Percentiles rank a stretch among this genome's conserved stretches.
Evolutionary conservation across 2,113 vertebrate genomes (phyloP).

Genomic region (Trogon melanurus): DNA sequence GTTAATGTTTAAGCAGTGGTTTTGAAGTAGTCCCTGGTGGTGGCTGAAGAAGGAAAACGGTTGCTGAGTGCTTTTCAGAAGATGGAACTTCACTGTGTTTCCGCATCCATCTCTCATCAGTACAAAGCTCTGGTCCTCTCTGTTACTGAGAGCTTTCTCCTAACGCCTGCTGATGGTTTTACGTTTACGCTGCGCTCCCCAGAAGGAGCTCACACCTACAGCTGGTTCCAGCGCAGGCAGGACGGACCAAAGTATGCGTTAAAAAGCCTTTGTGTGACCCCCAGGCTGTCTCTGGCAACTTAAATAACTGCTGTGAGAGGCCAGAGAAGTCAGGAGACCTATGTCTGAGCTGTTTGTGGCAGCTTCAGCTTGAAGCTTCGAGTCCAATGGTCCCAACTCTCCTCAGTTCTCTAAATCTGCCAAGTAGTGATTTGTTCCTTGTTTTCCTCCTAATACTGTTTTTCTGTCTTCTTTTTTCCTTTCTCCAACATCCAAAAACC

Average conservation of each 20-base stretch:
- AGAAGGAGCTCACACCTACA: background rate
- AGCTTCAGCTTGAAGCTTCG: background rate
- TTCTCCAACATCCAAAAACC: constrained; percentile 28
- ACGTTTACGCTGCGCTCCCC: fast-evolving
- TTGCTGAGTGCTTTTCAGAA: background rate
- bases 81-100: background rate
- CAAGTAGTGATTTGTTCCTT: background rate
- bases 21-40: background rate
- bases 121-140: background rate
- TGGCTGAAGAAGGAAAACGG: background rate
- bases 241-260: background rate
- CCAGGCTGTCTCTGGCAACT: background rate
- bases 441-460: background rate
- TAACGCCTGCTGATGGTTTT: background rate
- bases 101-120: background rate
- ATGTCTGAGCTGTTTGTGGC: background rate
- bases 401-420: background rate
- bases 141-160: background rate
- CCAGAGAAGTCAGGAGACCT: background rate
- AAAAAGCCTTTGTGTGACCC: background rate
- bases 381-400: background rate
- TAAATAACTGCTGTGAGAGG: background rate
- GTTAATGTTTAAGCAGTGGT: fast-evolving
- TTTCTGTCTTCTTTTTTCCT: constrained; percentile 59
- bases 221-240: background rate